phyloP scores from a whole-genome alignment of 2,113 vertebrate species.

The Lynx canadensis region DNA sequence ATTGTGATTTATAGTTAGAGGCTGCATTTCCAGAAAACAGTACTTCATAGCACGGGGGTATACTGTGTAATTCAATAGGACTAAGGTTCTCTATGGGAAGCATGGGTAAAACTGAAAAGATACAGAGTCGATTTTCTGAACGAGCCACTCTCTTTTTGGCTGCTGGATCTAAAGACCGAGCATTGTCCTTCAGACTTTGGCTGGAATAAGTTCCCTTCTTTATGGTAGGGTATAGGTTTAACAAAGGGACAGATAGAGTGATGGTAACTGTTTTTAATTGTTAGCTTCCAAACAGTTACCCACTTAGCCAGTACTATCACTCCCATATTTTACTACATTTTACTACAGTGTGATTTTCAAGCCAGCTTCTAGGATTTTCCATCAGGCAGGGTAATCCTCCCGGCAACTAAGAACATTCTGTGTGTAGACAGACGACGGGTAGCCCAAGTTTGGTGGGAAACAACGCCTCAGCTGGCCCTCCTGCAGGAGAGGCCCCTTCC shows the following conservation, averaged over 20 bases:
- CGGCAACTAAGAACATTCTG: background rate
- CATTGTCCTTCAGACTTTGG: conserved; percentile 80
- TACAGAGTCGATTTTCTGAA: conserved; percentile 82
- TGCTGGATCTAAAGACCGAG: conserved; percentile 79
- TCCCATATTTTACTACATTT: conserved; percentile 77
- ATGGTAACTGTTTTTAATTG: conserved; percentile 84
- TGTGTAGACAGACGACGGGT: background rate
- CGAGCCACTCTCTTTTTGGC: conserved; percentile 79
- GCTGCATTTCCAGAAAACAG: conserved; percentile 78
- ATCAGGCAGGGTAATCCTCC: conserved; percentile 52
- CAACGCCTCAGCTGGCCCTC: background rate
- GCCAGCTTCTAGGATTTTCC: conserved; percentile 78
- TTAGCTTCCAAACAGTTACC: conserved; percentile 81
- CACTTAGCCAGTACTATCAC: conserved; percentile 75
- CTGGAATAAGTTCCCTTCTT: conserved; percentile 77
- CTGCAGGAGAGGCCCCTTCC: background rate
- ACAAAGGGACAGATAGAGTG: conserved; percentile 80
- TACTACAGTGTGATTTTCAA: conserved; percentile 76
- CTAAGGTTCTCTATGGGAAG: conserved; percentile 79
- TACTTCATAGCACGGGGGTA: conserved; percentile 76
- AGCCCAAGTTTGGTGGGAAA: background rate
- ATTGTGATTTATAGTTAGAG: conserved; percentile 81
- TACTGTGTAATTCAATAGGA: conserved; percentile 78
- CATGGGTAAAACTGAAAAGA: conserved; percentile 73
- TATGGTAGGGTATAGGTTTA: conserved; percentile 81